Evolutionary conservation across 2,797 vertebrate genomes (phyloP).

Genomic region (Limnodromus scolopaceus): DNA sequence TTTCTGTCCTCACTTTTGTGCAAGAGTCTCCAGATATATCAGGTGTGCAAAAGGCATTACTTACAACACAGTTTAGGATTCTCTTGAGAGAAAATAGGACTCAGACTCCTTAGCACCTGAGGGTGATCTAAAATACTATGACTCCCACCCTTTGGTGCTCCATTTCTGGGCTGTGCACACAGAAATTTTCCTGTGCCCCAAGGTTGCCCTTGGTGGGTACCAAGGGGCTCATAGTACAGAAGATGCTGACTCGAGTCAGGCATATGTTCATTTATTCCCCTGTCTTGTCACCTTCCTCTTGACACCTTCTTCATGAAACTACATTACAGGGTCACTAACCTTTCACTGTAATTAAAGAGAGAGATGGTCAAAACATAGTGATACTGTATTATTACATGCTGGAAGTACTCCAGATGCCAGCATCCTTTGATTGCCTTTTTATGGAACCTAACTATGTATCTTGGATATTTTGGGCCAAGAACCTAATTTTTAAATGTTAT

Average conservation of each 20-base stretch:
- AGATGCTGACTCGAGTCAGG: neutral
- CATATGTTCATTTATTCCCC: neutral
- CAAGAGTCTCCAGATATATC: neutral
- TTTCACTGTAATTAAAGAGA: neutral
- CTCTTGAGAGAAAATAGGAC: neutral
- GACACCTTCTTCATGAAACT: neutral
- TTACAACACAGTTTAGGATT: neutral
- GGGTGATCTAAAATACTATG: neutral
- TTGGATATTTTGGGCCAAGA: neutral
- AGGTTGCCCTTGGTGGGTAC: too few relatives aligned
- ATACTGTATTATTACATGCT: neutral
- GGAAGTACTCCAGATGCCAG: neutral
- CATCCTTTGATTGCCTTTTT: neutral
- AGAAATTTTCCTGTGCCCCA: neutral
- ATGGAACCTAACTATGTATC: neutral
- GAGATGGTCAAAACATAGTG: fast-evolving
- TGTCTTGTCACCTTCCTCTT: neutral
- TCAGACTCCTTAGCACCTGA: neutral
- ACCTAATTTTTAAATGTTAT: neutral
- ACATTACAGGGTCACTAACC: neutral
- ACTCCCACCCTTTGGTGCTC: fast-evolving
- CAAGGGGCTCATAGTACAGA: neutral
- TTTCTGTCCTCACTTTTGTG: neutral
- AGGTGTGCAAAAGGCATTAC: neutral
- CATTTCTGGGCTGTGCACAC: neutral